phyloP scores from a whole-genome alignment of 1,140 invertebrate genomes.

The Drosophila ficusphila region DNA sequence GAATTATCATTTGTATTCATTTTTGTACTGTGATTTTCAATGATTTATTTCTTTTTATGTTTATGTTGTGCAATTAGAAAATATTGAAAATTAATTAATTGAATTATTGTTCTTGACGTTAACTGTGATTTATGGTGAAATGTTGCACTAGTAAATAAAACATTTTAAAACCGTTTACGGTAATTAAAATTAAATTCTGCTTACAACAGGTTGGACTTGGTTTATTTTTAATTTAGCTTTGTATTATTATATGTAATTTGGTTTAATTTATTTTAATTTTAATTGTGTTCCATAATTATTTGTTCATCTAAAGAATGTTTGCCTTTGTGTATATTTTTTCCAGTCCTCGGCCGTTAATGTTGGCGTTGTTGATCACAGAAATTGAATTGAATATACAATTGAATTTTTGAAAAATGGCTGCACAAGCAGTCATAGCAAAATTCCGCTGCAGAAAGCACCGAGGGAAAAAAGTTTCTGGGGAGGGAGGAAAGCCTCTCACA shows the following conservation, averaged over 20 bases:
- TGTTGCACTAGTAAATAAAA: too few relatives aligned
- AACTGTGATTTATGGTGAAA: too few relatives aligned
- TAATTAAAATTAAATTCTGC: too few relatives aligned
- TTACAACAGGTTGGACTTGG: too few relatives aligned
- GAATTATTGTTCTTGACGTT: background rate
- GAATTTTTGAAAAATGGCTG: constrained; percentile 61
- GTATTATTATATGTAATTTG: too few relatives aligned
- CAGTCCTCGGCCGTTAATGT: constrained; percentile 53
- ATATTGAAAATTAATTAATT: background rate
- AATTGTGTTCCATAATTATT: background rate
- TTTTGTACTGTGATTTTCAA: too few relatives aligned
- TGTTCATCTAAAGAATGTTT: background rate
- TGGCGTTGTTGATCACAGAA: constrained; percentile 69
- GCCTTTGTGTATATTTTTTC: background rate
- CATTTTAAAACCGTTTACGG: too few relatives aligned
- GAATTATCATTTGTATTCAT: too few relatives aligned
- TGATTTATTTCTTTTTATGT: background rate
- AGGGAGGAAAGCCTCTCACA: background rate
- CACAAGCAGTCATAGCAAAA: constrained; percentile 52
- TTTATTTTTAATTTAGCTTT: too few relatives aligned
- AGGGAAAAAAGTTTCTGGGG: background rate
- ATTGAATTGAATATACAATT: constrained; percentile 78
- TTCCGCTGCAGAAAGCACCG: constrained; percentile 24
- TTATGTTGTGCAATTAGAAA: background rate
- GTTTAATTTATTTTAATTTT: background rate